Evolutionary conservation across 2,797 vertebrate genomes (phyloP).

Genomic region (Zalophus californianus): DNA sequence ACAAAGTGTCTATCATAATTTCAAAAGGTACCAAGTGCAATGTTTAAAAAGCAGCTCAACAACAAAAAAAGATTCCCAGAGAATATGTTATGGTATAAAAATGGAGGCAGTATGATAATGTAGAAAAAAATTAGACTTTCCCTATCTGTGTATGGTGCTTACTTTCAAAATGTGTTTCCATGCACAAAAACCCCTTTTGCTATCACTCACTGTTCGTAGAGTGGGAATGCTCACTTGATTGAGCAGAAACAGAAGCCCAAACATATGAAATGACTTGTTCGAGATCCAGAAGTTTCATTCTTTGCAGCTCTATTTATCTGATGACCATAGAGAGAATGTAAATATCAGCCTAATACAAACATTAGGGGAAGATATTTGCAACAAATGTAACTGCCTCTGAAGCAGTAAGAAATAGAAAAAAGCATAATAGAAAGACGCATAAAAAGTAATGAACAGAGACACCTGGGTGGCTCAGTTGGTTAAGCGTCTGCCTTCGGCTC

Average conservation of each 20-base stretch:
- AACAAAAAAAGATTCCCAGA: not conserved
- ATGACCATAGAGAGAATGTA: not conserved
- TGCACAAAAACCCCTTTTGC: not conserved
- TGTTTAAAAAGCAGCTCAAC: not conserved
- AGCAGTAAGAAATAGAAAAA: not conserved
- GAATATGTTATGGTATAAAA: not conserved
- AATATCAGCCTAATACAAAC: not conserved
- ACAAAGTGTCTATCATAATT: not conserved
- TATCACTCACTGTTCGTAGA: not conserved
- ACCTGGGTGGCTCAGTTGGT: too few relatives aligned
- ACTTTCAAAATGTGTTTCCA: not conserved
- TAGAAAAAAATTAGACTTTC: not conserved
- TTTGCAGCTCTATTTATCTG: constrained; percentile 33
- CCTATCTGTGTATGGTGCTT: not conserved
- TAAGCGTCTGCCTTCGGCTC: too few relatives aligned
- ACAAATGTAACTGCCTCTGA: not conserved
- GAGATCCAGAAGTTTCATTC: constrained; percentile 27
- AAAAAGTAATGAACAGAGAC: not conserved
- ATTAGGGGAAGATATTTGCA: not conserved
- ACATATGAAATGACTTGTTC: constrained; percentile 14
- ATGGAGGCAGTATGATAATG: not conserved
- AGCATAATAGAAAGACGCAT: not conserved
- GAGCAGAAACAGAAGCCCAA: constrained; percentile 26
- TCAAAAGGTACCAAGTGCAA: not conserved
- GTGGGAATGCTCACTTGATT: not conserved